Base-by-base conservation (phyloP, 2,113 vertebrate species). In the Psilopogon haemacephalus region DNA sequence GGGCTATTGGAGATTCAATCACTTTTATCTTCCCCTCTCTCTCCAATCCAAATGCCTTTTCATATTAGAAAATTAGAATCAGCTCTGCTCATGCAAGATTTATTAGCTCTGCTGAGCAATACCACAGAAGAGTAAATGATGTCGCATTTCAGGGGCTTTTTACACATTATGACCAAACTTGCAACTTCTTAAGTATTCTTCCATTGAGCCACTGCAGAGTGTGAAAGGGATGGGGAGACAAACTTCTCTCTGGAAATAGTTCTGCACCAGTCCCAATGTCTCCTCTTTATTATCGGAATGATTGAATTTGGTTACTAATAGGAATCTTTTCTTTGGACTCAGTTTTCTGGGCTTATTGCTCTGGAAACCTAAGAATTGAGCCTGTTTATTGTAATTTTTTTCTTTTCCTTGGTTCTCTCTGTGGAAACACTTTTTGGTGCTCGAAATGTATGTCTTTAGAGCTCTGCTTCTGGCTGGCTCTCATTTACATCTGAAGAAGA, bases 31-130 rank as follows among this genome's bases (percentile, higher is more conserved):
- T 97, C 94, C 96, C 97, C 95, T 96, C 96, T 97, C 96, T 97
- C 97, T 97, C 98, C 98, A 97, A 97, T 98, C 97, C 98, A 97
- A 98, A 97, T 98, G 97, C 97, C 97, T 98, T 98, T 98, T 98
- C 97, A 97, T 98, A 98, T 98, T 98, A 98, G 97, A 98, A 98
- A 98, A 98, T 98, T 98, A 98, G 97, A 98, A 97, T 98, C 95
- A 94, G 97, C 97, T 97, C 97, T 97, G 96, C 97, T 98, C 98
- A 98, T 98, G 97, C 97, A 98, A 98, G 97, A 98, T 98, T 98
- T 98, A 98, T 98, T 98, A 98, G 98, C 97, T 97, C 97, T 98
- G 97, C 97, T 97, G 96, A 98, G 96, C 97, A 97, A 97, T 98
- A 93, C 73, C 97, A 97, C 96, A 92, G 75, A 97, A 97, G 97